Base-by-base conservation (phyloP, 2,797 vertebrate genomes). In the Halcyon chelicuti region DNA sequence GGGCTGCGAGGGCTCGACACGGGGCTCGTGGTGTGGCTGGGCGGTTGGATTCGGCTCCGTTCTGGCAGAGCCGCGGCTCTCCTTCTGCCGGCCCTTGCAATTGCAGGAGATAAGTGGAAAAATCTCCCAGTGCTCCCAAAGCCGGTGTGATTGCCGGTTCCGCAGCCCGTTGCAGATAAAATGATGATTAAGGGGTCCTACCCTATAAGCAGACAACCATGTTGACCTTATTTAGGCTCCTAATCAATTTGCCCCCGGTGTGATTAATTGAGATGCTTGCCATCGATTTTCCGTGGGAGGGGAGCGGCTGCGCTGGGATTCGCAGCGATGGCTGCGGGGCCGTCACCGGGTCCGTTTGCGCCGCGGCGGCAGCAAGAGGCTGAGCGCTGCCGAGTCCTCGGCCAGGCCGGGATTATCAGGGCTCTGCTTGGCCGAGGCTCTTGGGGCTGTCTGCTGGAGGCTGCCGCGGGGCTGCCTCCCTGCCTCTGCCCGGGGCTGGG, bases 191-290 rank as follows among this genome's bases (percentile, higher is more conserved):
- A 98, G 97, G 98, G 98, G 98, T 98, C 98, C 96, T 98, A 97
- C 97, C 98, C 98, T 98, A 98, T 98, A 98, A 98, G 98, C 98
- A 98, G 98, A 98, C 97, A 98, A 97, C 97, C 98, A 98, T 98
- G 97, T 98, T 98, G 98, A 98, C 98, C 98, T 98, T 98, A 98
- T 98, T 98, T 98, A 98, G 98, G 98, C 97, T 97, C 91, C 95
- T 97, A 95, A 98, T 98, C 98, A 98, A 98, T 98, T 98, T 98
- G 95, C 95, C 97, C 98, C 98, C 90, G 52, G 92, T 96, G 97
- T 98, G 98, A 98, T 98, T 98, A 98, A 98, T 98, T 98, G 98
- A 98, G 98, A 98, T 97, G 97, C 98, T 97, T 97, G 95, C 92
- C 96, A 98, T 98, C 96, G 98, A 98, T 99, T 98, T 98, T 97